Conservation (phyloP, 2,888 invertebrate genomes). For the Tromatobia lineatoria region DNA sequence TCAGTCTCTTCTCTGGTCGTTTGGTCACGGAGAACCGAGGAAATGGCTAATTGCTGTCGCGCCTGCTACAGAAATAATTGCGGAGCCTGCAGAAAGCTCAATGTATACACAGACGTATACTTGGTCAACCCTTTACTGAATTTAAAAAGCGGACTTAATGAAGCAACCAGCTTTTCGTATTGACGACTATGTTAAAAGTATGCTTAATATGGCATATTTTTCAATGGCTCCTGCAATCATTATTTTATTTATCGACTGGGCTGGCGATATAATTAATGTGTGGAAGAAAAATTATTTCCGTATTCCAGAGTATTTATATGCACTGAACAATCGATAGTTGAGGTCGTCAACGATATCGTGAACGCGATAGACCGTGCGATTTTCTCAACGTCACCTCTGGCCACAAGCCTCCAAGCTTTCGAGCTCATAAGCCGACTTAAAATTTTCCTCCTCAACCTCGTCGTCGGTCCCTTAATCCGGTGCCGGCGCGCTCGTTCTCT, state of each 20-base stretch:
- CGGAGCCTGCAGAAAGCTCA: constrained; percentile 17
- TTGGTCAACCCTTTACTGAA: constrained; percentile 13
- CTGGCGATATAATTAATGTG: neutral
- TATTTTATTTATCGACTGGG: too few species aligned
- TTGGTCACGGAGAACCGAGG: constrained; percentile 45
- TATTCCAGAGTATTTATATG: neutral
- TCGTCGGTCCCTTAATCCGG: constrained; percentile 81
- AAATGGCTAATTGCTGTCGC: constrained; percentile 66
- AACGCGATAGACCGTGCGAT: constrained; percentile 53
- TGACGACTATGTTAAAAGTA: neutral
- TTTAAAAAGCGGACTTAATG: constrained; percentile 14
- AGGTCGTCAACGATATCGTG: constrained; percentile 40
- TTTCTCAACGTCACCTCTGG: constrained; percentile 62
- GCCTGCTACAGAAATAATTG: constrained; percentile 44
- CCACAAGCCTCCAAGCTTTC: constrained; percentile 65
- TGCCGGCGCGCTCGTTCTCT: constrained; percentile 73
- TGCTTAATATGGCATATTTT: neutral
- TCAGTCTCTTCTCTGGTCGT: constrained; percentile 31
- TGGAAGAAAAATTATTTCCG: neutral
- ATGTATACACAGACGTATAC: neutral
- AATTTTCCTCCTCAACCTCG: constrained; percentile 67
- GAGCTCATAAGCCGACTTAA: constrained; percentile 71
- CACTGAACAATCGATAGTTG: constrained; percentile 5
- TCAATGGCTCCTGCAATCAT: neutral
- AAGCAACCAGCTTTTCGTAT: neutral